Evolutionary conservation across 2,113 vertebrate species (phyloP), one percentile per base, ranked within the genome.

Genomic region (Elgaria multicarinata): DNA sequence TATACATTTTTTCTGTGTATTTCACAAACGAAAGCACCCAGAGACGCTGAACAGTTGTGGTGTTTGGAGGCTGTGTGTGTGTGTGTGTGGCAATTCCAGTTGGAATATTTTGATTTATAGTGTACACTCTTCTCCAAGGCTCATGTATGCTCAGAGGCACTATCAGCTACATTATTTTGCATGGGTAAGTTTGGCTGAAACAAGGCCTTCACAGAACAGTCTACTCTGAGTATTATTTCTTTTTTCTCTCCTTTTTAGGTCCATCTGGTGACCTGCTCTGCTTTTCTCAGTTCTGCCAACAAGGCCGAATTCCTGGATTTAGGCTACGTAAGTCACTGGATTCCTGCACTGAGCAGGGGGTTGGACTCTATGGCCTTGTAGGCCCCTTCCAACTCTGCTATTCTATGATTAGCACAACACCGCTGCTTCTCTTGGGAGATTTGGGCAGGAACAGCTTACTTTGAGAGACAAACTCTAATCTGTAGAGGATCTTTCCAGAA

Each of bases 271-370:
- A 98, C 98, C 89, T 99, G 98, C 87, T 99, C 98, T 0, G 98
- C 98, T 9, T 99, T 99, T 93, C 98, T 98, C 94, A 98, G 98
- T 95, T 97, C 98, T 0, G 98, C 98, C 86, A 99, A 97, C 97
- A 99, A 98, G 96, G 98, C 98, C 0, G 98, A 99, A 92, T 99
- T 99, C 94, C 93, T 99, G 94, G 98, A 99, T 92, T 97, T 99
- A 96, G 98, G 98, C 84, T 98, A 99, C 0, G 98, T 99, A 96
- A 98, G 98, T 98, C 13, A 33, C 58, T 28, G 2, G n/a, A n/a
- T n/a, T n/a, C n/a, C n/a, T n/a, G n/a, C n/a, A n/a, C n/a, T n/a
- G n/a, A n/a, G n/a, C n/a, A n/a, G n/a, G n/a, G n/a, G n/a, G n/a
- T n/a, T n/a, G n/a, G n/a, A n/a, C n/a, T n/a, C n/a, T n/a, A n/a